Evolutionary conservation across 2,888 invertebrate species (phyloP).

Genomic region (Baccha elongata): DNA sequence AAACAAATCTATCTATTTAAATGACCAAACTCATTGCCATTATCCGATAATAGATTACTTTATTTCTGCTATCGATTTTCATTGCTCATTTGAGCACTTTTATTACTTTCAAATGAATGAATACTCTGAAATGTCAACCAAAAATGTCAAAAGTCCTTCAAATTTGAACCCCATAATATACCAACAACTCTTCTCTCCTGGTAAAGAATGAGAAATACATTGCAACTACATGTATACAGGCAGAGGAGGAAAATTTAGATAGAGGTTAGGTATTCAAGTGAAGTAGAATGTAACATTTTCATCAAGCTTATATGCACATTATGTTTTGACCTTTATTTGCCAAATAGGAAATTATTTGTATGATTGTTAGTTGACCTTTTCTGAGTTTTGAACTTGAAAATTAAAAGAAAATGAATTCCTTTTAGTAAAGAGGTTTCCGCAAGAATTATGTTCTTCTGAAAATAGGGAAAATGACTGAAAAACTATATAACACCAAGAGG

Average conservation of each 20-base stretch:
- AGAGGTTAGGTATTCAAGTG: neutral
- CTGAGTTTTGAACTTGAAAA: neutral
- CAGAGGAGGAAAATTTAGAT: neutral
- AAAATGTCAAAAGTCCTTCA: conserved; percentile 1
- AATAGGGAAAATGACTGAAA: neutral
- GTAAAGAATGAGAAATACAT: conserved; percentile 9
- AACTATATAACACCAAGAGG: no score
- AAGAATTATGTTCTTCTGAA: neutral
- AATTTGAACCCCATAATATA: conserved; percentile 3
- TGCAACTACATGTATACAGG: neutral
- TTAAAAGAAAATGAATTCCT: neutral
- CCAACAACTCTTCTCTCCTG: neutral
- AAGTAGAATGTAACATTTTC: neutral
- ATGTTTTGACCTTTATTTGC: neutral
- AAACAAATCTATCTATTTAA: no score
- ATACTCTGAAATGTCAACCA: neutral
- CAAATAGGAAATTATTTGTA: neutral
- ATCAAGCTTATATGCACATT: neutral
- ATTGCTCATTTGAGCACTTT: neutral
- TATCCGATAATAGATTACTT: no score
- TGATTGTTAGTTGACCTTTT: conserved; percentile 17
- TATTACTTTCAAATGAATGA: neutral
- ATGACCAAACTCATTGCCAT: no score
- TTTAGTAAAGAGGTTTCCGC: neutral
- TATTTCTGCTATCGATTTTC: neutral